Evolutionary conservation across 1,140 invertebrate species (phyloP), one percentile per base, ranked within the genome.

Genomic region (Macrocentrus cingulum): DNA sequence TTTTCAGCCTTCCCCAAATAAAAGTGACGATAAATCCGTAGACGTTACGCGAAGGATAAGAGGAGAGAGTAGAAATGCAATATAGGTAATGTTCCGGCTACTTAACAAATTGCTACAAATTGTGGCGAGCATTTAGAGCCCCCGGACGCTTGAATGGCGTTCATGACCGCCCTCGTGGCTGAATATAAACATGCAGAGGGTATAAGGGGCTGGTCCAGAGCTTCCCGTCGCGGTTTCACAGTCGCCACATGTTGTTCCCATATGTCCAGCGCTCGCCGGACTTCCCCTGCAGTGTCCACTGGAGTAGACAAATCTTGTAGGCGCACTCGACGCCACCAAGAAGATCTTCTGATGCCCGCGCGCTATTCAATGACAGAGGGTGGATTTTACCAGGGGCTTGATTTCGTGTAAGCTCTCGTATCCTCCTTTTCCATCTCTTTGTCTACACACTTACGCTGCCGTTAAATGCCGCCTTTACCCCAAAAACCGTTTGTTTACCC

Each of bases 71-170:
- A 67, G 62, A 68, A 66, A 66, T 63, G 71, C 70, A 78, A 79
- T 79, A 78, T 74, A 78, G 74, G 72, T 79, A 78, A 80, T 79
- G 77, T 77, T 80, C 71, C 69, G 67, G 76, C 75, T 80, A 80
- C 76, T 80, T 80, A 80, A 80, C 77, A 80, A 80, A 80, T 80
- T 80, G 76, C 76, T 79, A 79, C 77, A 78, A 79, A 79, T 80
- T 78, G 76, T 70, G 74, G 68, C 60, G 62, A 71, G 63, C 76
- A 71, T 77, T 79, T 78, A 79, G 74, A 8, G 8, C 64, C 63
- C 61, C 65, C 59, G 59, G 49, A 57, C 42, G 50, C 59, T 44
- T 52, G 48, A 59, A 54, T 61, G 41, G 44, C 51, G 53, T 37
- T 56, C 45, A 62, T 57, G 36, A n/a, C 59, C 56, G 52, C 63